Evolutionary conservation across 35 echinoderm and acorn worm genomes (phyloP), one percentile per base, ranked within the genome.

Genomic region (Eucidaris tribuloides): DNA sequence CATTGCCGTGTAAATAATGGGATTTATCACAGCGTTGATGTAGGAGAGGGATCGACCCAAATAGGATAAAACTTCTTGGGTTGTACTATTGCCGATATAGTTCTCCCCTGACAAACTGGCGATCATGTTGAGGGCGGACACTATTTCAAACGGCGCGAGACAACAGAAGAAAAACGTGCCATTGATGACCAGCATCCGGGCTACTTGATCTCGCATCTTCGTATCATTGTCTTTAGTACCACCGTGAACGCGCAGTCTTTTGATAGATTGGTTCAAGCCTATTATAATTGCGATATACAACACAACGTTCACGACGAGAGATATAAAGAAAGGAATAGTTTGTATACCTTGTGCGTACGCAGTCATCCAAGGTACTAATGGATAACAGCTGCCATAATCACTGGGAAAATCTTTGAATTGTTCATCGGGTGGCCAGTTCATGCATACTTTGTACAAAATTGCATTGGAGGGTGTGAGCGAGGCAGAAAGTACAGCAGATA

Each of bases 111-210:
- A 18, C 25, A 62, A 13, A 43, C 29, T 24, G 7, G 59, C 77
- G 59, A 95, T 71, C 61, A 89, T 82, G 50, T 84, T 15, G 15
- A 95, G 65, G 0, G 87, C 45, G 19, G 91, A 93, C 1, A 65
- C 25, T 6, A 93, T 52, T 31, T 93, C 91, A 62, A 93, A 89
- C 42, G 92, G 92, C 19, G 87, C 81, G 29, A 90, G 29, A 78
- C 87, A 95, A 29, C 89, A 70, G 28, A 95, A 95, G 62, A 95
- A 95, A 0, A 95, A 68, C 20, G 89, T 70, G 77, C 86, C 87
- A 14, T 89, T 95, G 11, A 95, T 52, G n/a, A 95, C 83, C 11
- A 95, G 74, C 92, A 95, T 89, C 17, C 82, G 40, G 2, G 87
- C 92, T n/a, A 95, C 77, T 50, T 95, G 92, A 72, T 90, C 76